These are phyloP conservation scores for Esperia sulphurella DNA, from an alignment of 2,888 invertebrate species.

Conservation along the genomic window DNA sequence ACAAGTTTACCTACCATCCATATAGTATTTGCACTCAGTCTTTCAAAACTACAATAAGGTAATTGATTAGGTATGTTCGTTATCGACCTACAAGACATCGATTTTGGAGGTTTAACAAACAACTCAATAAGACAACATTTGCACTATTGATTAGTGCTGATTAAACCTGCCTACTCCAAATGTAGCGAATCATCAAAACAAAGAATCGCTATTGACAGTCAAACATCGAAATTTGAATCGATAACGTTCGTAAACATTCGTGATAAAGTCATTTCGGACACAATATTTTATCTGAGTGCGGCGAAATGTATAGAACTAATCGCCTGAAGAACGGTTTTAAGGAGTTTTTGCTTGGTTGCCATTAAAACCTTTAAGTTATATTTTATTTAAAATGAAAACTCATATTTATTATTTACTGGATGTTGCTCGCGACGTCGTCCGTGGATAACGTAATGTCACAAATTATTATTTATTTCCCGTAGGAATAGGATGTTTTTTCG, in stretches of 20 bases:
- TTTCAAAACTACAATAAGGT: slow-evolving; percentile 11
- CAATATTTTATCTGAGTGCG: neutral
- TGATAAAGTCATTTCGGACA: slow-evolving; percentile 19
- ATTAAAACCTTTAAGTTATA: no score
- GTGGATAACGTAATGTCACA: no score
- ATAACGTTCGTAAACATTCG: slow-evolving; percentile 31
- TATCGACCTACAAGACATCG: slow-evolving; percentile 16
- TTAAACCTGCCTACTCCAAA: slow-evolving; percentile 40
- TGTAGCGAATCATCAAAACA: slow-evolving; percentile 60
- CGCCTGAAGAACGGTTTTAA: neutral
- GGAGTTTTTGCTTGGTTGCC: no score
- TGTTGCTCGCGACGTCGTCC: no score
- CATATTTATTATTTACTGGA: no score
- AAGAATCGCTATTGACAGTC: slow-evolving; percentile 38
- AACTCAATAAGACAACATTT: slow-evolving; percentile 38
- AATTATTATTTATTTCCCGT: no score
- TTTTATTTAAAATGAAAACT: no score
- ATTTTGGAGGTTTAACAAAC: slow-evolving; percentile 8
- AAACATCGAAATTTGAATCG: slow-evolving; percentile 42
- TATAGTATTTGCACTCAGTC: neutral
- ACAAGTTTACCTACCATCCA: neutral
- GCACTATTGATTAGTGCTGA: slow-evolving; percentile 44
- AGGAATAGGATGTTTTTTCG: no score
- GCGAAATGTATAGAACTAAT: no score
- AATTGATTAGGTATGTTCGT: slow-evolving; percentile 16